A percentile compares a stretch with the other conserved stretches of the same genome.
These are phyloP conservation scores for Caiman crocodilus DNA, from an alignment of 2,797 vertebrate species.

Conservation along the genomic window DNA sequence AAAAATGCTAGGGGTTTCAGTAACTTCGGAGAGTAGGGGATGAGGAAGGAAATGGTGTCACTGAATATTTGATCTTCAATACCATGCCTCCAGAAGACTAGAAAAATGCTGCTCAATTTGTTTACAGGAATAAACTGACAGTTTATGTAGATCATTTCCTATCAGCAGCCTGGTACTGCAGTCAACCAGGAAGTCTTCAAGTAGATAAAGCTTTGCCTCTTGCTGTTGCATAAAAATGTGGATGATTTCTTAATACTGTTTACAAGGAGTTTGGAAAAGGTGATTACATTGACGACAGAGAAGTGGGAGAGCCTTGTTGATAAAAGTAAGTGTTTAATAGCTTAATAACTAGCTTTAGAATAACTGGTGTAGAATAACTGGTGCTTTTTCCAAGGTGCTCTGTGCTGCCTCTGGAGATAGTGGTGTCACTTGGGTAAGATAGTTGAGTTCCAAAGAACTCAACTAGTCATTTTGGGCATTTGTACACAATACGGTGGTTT, in stretches of 20 bases:
- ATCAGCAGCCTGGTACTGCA: neutral
- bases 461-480: no score
- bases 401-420: neutral
- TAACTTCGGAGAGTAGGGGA: neutral
- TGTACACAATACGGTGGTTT: no score
- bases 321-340: fast-evolving
- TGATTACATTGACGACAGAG: fast-evolving
- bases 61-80: neutral
- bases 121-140: fast-evolving
- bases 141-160: neutral
- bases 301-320: no score
- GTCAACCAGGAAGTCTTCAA: fast-evolving
- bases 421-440: neutral
- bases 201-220: fast-evolving
- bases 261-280: neutral
- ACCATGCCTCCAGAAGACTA: neutral
- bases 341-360: neutral
- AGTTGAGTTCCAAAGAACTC: neutral
- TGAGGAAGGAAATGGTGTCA: neutral
- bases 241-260: neutral
- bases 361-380: neutral
- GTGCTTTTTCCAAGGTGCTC: fast-evolving
- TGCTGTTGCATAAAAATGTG: neutral
- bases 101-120: neutral
- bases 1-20: neutral